phyloP scores from a whole-genome alignment of 2,113 vertebrate species.

The Equus quagga region DNA sequence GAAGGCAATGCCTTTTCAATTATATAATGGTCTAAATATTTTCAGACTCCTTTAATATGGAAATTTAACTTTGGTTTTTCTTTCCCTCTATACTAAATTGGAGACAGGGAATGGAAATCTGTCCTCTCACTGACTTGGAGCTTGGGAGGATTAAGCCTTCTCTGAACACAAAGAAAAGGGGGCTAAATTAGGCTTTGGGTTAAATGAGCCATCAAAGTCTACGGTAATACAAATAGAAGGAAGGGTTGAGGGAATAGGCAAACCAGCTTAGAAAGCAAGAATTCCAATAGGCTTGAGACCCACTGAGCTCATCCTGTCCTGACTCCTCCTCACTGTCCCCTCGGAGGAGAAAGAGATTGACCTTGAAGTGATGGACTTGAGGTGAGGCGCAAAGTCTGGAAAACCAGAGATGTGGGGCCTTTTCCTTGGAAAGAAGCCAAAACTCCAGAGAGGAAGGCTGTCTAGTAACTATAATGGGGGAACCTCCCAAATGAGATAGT shows the following conservation, averaged over 20 bases:
- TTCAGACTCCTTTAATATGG: neutral
- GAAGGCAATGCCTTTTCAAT: neutral
- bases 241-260: neutral
- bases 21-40: constrained; percentile 8
- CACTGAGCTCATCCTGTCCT: neutral
- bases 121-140: neutral
- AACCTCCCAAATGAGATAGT: neutral
- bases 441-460: neutral
- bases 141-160: neutral
- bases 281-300: neutral
- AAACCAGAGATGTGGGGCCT: neutral
- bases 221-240: neutral
- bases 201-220: neutral
- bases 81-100: neutral
- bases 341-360: neutral
- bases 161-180: constrained; percentile 5
- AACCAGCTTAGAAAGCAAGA: constrained; percentile 32
- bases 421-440: constrained; percentile 24
- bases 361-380: neutral
- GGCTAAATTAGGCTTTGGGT: constrained; percentile 8
- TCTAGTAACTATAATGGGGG: neutral
- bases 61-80: neutral
- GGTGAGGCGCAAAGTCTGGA: neutral
- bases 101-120: constrained; percentile 31
- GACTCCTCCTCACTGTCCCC: neutral